Evolutionary conservation across 1,140 invertebrate species (phyloP), one percentile per base, ranked within the genome.

Genomic region (Drosophila elegans): DNA sequence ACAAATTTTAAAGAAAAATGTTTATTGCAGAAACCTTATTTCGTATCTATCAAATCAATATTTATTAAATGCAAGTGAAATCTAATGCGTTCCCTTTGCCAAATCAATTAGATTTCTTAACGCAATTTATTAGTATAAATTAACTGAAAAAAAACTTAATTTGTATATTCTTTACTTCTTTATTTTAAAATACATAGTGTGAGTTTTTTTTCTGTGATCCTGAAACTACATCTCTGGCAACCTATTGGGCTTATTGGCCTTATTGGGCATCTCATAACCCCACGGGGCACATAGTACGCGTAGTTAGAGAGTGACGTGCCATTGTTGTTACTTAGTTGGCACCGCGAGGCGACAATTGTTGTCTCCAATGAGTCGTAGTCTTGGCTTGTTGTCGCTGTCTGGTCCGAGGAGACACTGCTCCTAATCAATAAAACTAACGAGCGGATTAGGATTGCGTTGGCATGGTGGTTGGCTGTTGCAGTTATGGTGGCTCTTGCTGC

Each of bases 401-500:
- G 69, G 57, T 51, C 69, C 74, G 55, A 61, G 67, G 63, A 69
- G 72, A 89, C 83, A 80, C 66, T 89, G 72, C 79, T 88, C 67
- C 84, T 88, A 88, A 88, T 88, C 83, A 88, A 88, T 88, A 88
- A 88, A 88, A 89, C 83, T 88, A 88, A 88, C 83, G 84, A 88
- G 83, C 84, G 83, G 83, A 88, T 88, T 88, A 88, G 89, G 83
- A 88, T 88, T 88, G 89, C 83, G 80, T 88, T 82, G 75, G 42
- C 67, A 54, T 71, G 51, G 67, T 34, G 56, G 64, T 69, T 27
- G 41, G 41, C 34, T 54, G 63, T 84, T 78, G 62, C 51, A 12
- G 25, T 39, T 38, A 34, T 34, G 9, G 41, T 27, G 10, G 12
- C 66, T 36, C 16, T 21, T 21, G 16, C 16, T 21, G 16, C n/a